Base-by-base conservation (phyloP, 2,113 vertebrate species). In the Phyllostomus hastatus region DNA sequence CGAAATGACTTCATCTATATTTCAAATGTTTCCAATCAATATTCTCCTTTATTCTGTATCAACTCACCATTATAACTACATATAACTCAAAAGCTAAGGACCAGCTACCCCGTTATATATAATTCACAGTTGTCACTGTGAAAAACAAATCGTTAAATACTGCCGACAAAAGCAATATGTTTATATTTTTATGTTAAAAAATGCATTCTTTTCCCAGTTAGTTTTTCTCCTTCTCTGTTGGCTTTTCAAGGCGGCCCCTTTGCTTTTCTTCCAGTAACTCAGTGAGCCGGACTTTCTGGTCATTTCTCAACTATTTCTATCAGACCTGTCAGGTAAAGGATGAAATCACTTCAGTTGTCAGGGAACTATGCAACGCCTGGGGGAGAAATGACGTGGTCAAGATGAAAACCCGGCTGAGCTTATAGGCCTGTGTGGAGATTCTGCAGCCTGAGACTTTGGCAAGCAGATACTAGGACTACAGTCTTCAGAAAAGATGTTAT, bases 1-100 rank as follows among this genome's bases (percentile, higher is more conserved):
- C 82, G 86, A 96, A 98, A 98, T 83, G 95, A 97, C 98, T 98
- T 98, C 97, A 98, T 98, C 98, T 98, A 97, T 98, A 99, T 99
- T 98, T 99, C 87, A 98, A 98, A 99, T 98, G 96, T 97, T 98
- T 98, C 83, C 92, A 96, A 99, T 99, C 97, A 98, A 99, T 99
- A 98, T 92, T 97, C 95, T 82, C 95, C 95, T 98, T 97, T 92
- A 83, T 98, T 94, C 97, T 92, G 85, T 98, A 96, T n/a, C 69
- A 96, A 90, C 93, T 93, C 88, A 94, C 80, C 81, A 98, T 90
- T 97, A 97, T 52, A 97, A 97, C 80, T 84, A 94, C 91, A 93
- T 73, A 86, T 66, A 98, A 96, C 72, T 98, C 97, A 97, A 98
- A 97, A 97, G 93, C 95, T 98, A 97, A 98, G 92, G 92, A 95